Percentiles rank a stretch among this genome's conserved stretches.
These are phyloP conservation scores for Psilanteris sp. DNA, from an alignment of 1,140 invertebrate species.

Conservation along the genomic window DNA sequence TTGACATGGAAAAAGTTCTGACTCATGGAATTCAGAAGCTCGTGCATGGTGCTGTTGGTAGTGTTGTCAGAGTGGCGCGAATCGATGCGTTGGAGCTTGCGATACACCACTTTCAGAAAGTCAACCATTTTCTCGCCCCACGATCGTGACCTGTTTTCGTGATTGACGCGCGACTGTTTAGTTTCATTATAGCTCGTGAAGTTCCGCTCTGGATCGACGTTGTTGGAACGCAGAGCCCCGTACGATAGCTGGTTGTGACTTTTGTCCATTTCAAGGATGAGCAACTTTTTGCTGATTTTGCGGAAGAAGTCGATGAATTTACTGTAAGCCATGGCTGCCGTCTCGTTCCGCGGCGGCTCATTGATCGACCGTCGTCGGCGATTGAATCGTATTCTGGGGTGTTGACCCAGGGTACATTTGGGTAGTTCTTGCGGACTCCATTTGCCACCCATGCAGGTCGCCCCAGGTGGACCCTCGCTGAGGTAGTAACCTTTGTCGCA, in stretches of 20 bases:
- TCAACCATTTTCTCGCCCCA: constrained; percentile 78
- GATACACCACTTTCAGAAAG: constrained; percentile 74
- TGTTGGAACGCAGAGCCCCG: constrained; percentile 14
- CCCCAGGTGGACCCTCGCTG: constrained; percentile 92
- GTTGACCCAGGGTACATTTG: constrained; percentile 88
- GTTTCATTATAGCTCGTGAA: constrained; percentile 36
- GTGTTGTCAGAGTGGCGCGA: constrained; percentile 70
- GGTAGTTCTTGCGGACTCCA: constrained; percentile 91
- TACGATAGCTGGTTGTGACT: constrained; percentile 64
- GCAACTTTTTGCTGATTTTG: constrained; percentile 76
- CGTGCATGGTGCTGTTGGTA: constrained; percentile 77
- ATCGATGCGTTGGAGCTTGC: constrained; percentile 76
- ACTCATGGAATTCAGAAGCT: constrained; percentile 76
- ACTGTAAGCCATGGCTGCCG: constrained; percentile 67
- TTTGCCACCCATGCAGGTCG: constrained; percentile 93
- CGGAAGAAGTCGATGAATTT: constrained; percentile 78
- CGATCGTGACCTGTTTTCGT: constrained; percentile 69
- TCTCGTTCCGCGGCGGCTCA: constrained; percentile 65
- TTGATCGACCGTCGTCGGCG: constrained; percentile 83
- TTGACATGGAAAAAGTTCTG: constrained; percentile 78
- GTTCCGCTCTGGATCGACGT: constrained; percentile 3
- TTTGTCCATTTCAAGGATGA: constrained; percentile 75
- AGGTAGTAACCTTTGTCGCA: constrained; percentile 95
- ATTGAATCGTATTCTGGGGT: constrained; percentile 89
- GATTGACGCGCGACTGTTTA: constrained; percentile 64